Conservation (phyloP, 2,888 invertebrate genomes). For the Noctua fimbriata region DNA sequence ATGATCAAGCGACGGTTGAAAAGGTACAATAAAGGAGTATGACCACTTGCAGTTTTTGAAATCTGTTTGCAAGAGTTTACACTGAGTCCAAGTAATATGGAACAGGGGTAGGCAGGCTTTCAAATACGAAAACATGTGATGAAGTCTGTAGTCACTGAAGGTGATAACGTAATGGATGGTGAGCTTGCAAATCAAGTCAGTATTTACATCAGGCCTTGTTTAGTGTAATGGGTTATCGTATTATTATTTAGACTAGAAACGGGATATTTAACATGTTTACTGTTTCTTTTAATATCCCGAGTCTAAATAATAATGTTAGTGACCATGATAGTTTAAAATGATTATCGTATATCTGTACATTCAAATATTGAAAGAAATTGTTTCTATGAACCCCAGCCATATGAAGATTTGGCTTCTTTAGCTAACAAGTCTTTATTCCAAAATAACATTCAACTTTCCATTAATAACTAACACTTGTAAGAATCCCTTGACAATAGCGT, state of each 20-base stretch:
- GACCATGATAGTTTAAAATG: no score
- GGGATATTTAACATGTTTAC: no score
- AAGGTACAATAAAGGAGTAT: no score
- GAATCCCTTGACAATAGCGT: conserved; percentile 3
- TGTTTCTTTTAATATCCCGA: no score
- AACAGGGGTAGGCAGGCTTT: neutral
- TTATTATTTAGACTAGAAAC: no score
- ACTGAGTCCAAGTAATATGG: no score
- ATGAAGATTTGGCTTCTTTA: neutral
- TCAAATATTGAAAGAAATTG: neutral
- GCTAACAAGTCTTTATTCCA: neutral
- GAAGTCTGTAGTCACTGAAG: neutral
- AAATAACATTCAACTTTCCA: neutral
- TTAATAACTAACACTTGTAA: neutral
- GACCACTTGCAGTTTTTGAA: no score
- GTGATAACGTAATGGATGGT: neutral
- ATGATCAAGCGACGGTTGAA: neutral
- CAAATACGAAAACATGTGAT: neutral
- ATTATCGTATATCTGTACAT: neutral
- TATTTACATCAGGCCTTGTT: neutral
- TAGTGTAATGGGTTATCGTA: neutral
- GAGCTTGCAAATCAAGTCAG: neutral
- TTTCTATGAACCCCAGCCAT: neutral
- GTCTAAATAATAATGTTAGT: no score
- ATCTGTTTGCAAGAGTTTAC: no score